A percentile compares a stretch with the other conserved stretches of the same genome.
Conservation (phyloP, 2,888 invertebrate genomes). For the Ceriagrion tenellum region DNA sequence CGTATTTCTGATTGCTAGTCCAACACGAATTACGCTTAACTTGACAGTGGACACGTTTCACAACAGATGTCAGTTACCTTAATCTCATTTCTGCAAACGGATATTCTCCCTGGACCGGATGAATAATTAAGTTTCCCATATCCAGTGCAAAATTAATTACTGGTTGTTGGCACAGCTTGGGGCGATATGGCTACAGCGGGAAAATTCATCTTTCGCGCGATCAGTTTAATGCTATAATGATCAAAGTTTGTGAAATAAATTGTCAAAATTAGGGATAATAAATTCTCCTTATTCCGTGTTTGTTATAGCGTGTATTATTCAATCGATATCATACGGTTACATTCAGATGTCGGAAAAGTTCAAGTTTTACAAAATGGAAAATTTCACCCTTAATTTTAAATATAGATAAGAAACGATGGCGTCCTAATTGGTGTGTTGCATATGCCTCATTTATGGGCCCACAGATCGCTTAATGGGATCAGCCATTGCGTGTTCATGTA, state of each 20-base stretch:
- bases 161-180: neutral
- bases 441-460: too few species aligned
- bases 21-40: conserved; percentile 39
- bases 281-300: too few species aligned
- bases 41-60: conserved; percentile 61
- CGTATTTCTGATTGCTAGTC: neutral
- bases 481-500: too few species aligned
- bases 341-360: too few species aligned
- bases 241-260: neutral
- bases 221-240: neutral
- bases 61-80: conserved; percentile 65
- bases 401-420: too few species aligned
- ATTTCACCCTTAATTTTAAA: too few species aligned
- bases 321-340: too few species aligned
- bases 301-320: too few species aligned
- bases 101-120: conserved; percentile 1
- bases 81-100: conserved; percentile 41
- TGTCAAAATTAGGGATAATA: too few species aligned
- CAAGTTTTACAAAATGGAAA: too few species aligned
- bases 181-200: neutral
- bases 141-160: conserved; percentile 59
- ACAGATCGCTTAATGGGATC: too few species aligned
- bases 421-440: too few species aligned
- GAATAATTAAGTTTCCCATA: conserved; percentile 59
- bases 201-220: neutral